Conservation (phyloP, 2,888 invertebrate genomes). For the Drosophila mettleri region DNA sequence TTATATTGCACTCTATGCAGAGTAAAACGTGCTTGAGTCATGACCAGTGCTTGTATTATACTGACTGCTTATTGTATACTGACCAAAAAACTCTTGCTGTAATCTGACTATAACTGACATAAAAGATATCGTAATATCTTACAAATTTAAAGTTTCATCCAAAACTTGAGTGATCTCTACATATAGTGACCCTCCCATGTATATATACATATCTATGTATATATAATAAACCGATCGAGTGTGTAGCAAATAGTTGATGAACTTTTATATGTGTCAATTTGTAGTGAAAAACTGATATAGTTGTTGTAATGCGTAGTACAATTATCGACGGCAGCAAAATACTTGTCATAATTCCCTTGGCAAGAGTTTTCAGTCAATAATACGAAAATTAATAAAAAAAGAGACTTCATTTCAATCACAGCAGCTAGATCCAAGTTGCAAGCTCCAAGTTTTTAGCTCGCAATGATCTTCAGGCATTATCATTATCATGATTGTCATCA, state of each 20-base stretch:
- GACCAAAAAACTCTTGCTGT: no score
- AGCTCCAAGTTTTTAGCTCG: slow-evolving; percentile 45
- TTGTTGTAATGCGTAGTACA: not conserved
- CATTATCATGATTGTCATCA: slow-evolving; percentile 7
- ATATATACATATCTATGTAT: not conserved
- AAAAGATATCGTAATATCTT: no score
- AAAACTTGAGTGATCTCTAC: not conserved
- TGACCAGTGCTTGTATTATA: no score
- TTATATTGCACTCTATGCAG: not conserved
- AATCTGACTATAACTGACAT: no score
- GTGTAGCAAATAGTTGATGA: not conserved
- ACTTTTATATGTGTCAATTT: not conserved
- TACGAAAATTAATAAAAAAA: not conserved
- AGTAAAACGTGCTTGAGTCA: not conserved
- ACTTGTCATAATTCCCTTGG: not conserved
- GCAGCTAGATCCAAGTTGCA: slow-evolving; percentile 23
- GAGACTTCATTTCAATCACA: slow-evolving; percentile 11
- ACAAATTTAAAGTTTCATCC: not conserved
- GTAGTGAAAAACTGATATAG: not conserved
- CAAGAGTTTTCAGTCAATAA: slow-evolving; percentile 19
- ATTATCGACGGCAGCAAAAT: not conserved
- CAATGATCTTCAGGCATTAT: slow-evolving; percentile 11
- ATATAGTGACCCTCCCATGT: not conserved
- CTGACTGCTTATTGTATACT: no score
- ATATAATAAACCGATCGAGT: not conserved